Evolutionary conservation across 35 echinoderm and acorn worm genomes (phyloP).

Genomic region (Ptychodera flava): DNA sequence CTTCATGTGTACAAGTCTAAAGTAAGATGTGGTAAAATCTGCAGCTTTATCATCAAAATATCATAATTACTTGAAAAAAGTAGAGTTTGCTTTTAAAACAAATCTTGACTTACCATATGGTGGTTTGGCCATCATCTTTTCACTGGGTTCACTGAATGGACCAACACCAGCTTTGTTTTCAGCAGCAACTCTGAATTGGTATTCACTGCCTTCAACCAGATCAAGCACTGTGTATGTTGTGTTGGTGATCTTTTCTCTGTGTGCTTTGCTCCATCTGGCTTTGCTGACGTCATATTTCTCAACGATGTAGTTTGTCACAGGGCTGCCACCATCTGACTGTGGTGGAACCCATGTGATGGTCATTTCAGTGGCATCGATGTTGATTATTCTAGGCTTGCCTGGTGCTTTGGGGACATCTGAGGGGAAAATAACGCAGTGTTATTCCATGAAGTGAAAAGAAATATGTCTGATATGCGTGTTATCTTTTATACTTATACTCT

Average conservation of each 20-base stretch:
- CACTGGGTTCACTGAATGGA: slow-evolving; percentile 16
- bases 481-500: too few species aligned
- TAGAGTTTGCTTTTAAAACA: too few species aligned
- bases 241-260: neutral
- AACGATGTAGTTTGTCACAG: slow-evolving; percentile 18
- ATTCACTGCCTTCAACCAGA: slow-evolving; percentile 50
- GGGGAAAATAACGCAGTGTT: neutral
- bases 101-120: slow-evolving; percentile 5
- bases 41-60: too few species aligned
- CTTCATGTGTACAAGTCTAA: too few species aligned
- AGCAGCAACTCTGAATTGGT: slow-evolving; percentile 54
- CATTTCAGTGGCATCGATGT: neutral
- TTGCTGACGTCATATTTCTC: neutral
- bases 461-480: too few species aligned
- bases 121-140: neutral
- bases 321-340: slow-evolving; percentile 1
- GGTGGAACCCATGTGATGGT: slow-evolving; percentile 4
- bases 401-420: slow-evolving; percentile 5
- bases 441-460: neutral
- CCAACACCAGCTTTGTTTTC: slow-evolving; percentile 59
- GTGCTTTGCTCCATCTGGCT: neutral
- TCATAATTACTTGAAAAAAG: too few species aligned
- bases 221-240: slow-evolving; percentile 46
- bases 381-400: neutral
- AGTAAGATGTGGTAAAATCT: too few species aligned